These are phyloP conservation scores for Onthophagus taurus DNA, from an alignment of 1,140 invertebrate genomes.

Conservation along the genomic window DNA sequence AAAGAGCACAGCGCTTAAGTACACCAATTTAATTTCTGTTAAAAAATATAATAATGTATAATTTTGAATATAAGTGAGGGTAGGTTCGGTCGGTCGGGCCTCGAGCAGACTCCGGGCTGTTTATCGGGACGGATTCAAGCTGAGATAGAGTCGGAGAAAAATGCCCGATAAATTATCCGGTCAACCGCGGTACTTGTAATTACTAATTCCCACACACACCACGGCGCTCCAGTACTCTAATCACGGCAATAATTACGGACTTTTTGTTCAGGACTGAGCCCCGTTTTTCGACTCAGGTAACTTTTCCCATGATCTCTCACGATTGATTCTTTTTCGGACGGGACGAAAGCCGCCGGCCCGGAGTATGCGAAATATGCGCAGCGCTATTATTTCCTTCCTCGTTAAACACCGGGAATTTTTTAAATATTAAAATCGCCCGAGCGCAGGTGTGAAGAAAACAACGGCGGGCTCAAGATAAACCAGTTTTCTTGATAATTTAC, in stretches of 20 bases:
- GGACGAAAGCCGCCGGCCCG: background rate
- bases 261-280: conserved; percentile 25
- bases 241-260: conserved; percentile 28
- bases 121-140: conserved; percentile 7
- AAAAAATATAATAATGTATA: conserved; percentile 29
- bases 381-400: too few relatives aligned
- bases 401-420: too few relatives aligned
- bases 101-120: background rate
- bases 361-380: too few relatives aligned
- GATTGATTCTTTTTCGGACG: conserved; percentile 16
- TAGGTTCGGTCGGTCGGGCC: conserved; percentile 16
- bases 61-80: conserved; percentile 32
- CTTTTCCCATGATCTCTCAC: conserved; percentile 27
- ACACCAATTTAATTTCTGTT: conserved; percentile 9
- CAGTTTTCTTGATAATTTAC: too few relatives aligned
- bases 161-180: conserved; percentile 18
- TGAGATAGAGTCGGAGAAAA: conserved; percentile 1
- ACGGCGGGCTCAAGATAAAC: too few relatives aligned
- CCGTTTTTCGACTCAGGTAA: too few relatives aligned
- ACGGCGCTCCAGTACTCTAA: conserved; percentile 17
- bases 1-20: conserved; percentile 6
- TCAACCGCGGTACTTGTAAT: conserved; percentile 28
- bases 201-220: conserved; percentile 29
- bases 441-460: too few relatives aligned
- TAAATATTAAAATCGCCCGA: too few relatives aligned